A percentile compares a stretch with the other conserved stretches of the same genome.
These are phyloP conservation scores for Phalera bucephala DNA, from an alignment of 2,888 invertebrate species.

Conservation along the genomic window DNA sequence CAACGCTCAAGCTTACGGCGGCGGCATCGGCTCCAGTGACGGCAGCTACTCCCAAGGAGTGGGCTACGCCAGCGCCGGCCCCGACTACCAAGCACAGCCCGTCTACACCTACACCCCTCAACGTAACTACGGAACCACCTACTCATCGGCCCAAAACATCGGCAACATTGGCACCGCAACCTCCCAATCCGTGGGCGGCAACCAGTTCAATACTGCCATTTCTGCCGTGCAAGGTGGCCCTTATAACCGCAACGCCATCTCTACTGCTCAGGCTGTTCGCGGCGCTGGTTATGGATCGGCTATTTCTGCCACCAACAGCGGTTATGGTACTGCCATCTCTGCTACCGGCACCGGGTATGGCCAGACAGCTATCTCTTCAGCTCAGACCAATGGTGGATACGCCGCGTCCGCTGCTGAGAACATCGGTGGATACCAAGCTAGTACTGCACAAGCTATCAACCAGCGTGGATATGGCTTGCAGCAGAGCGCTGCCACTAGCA, in stretches of 20 bases:
- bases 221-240: constrained; percentile 44
- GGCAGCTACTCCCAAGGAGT: constrained; percentile 55
- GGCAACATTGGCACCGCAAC: constrained; percentile 50
- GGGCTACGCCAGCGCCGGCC: constrained; percentile 54
- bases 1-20: constrained; percentile 58
- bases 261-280: constrained; percentile 36
- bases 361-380: constrained; percentile 48
- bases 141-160: constrained; percentile 51
- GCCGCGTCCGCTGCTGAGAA: constrained; percentile 60
- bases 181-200: constrained; percentile 47
- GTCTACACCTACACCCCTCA: constrained; percentile 29
- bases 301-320: constrained; percentile 37
- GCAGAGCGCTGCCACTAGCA: constrained; percentile 57
- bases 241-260: constrained; percentile 18
- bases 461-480: constrained; percentile 46
- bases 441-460: constrained; percentile 55
- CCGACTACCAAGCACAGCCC: constrained; percentile 24
- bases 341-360: constrained; percentile 19
- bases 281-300: constrained; percentile 40
- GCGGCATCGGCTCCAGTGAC: constrained; percentile 43
- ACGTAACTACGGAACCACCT: constrained; percentile 39
- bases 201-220: constrained; percentile 47
- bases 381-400: constrained; percentile 43
- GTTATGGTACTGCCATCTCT: constrained; percentile 15
- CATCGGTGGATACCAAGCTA: constrained; percentile 46